Conservation (phyloP, 2,888 invertebrate species). For the Erebia palarica region DNA sequence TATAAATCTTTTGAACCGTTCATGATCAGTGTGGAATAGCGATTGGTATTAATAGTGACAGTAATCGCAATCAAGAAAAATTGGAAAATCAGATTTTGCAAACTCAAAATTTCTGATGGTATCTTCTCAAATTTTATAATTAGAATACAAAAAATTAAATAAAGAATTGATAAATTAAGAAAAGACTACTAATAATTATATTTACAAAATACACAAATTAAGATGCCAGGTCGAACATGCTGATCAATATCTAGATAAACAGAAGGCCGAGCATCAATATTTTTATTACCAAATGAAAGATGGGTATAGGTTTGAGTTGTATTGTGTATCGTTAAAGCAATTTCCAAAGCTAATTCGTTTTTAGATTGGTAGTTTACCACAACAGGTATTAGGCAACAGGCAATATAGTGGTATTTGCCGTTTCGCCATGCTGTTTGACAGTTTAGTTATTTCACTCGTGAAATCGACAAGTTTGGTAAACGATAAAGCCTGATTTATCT, state of each 20-base stretch:
- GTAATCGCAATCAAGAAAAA: not conserved
- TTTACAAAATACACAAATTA: no score
- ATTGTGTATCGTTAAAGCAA: not conserved
- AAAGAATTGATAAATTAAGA: no score
- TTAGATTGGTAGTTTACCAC: slow-evolving; percentile 6
- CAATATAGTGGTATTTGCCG: not conserved
- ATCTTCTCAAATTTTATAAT: no score
- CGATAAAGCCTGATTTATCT: not conserved
- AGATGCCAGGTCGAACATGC: no score
- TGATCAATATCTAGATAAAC: no score
- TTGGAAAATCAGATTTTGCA: no score
- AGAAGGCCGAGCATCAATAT: no score
- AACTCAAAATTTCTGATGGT: no score
- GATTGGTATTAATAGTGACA: not conserved
- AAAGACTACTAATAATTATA: no score
- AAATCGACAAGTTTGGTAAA: not conserved
- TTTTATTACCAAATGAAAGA: no score
- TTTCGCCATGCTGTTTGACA: not conserved
- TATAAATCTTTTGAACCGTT: not conserved
- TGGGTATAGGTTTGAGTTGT: no score
- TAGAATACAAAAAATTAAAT: no score
- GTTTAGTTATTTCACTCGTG: not conserved
- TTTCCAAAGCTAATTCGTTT: not conserved
- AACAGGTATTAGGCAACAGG: not conserved
- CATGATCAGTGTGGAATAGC: not conserved